These are phyloP conservation scores for Nomada hirtipes DNA, from an alignment of 2,888 invertebrate species.

Conservation along the genomic window DNA sequence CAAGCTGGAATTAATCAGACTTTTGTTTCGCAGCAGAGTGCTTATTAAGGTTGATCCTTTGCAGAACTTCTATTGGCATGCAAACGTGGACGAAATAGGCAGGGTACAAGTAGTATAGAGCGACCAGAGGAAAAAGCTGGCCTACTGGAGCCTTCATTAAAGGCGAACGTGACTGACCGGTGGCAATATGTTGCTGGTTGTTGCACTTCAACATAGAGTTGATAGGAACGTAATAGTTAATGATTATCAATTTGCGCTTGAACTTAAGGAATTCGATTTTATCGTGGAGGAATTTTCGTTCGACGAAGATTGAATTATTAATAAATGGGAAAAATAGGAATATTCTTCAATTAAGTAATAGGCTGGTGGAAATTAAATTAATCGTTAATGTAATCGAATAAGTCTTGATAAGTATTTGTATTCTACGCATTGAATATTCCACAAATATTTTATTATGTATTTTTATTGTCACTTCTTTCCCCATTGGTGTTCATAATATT, in stretches of 20 bases:
- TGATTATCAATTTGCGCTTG: not conserved
- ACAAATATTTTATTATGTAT: too few species aligned
- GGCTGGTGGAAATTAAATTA: too few species aligned
- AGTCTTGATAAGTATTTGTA: too few species aligned
- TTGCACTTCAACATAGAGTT: not conserved
- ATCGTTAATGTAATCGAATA: too few species aligned
- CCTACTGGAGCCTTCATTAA: slow-evolving; percentile 54
- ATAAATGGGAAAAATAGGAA: too few species aligned
- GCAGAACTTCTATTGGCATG: slow-evolving; percentile 78
- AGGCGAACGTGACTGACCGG: slow-evolving; percentile 51
- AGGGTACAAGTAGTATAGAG: not conserved
- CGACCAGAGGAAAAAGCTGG: slow-evolving; percentile 34
- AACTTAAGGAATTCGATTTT: not conserved
- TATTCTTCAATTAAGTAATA: too few species aligned
- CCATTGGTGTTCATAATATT: too few species aligned
- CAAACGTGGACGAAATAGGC: slow-evolving; percentile 71
- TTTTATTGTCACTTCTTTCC: too few species aligned
- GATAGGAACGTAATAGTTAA: not conserved
- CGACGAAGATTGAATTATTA: too few species aligned
- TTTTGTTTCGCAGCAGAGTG: slow-evolving; percentile 81
- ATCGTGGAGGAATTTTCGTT: too few species aligned
- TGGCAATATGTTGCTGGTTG: not conserved
- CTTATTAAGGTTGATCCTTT: slow-evolving; percentile 81
- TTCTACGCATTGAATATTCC: too few species aligned
- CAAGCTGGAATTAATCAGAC: slow-evolving; percentile 82